Percentiles rank a stretch among this genome's conserved stretches.
Conservation (phyloP, 1,140 invertebrate genomes). For the Adoxophyes honmai region DNA sequence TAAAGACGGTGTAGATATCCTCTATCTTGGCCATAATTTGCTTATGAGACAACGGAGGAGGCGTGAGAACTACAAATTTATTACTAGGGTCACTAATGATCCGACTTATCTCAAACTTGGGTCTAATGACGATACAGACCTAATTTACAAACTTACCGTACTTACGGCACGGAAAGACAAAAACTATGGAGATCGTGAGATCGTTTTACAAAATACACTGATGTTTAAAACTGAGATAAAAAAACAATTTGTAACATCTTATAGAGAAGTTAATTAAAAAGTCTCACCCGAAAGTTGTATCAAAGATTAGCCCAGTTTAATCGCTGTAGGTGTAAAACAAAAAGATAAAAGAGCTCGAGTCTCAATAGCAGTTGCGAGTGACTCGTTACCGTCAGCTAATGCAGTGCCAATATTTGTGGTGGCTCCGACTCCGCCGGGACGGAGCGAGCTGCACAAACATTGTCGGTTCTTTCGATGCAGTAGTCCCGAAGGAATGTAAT, state of each 20-base stretch:
- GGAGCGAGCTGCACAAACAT: slow-evolving; percentile 45
- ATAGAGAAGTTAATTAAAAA: no score
- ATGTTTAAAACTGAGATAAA: no score
- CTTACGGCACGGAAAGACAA: background rate
- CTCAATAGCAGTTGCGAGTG: slow-evolving; percentile 43
- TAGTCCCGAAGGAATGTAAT: background rate
- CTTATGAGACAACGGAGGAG: background rate
- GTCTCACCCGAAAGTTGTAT: no score
- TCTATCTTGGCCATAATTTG: background rate
- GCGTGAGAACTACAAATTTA: slow-evolving; percentile 11
- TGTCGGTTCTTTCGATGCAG: slow-evolving; percentile 24
- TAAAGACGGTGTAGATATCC: no score
- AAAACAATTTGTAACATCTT: no score
- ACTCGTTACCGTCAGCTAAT: slow-evolving; percentile 54
- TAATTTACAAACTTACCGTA: slow-evolving; percentile 4
- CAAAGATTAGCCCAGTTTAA: background rate
- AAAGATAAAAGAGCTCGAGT: slow-evolving; percentile 25
- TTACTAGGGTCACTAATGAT: slow-evolving; percentile 11
- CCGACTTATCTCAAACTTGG: slow-evolving; percentile 12
- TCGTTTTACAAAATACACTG: no score
- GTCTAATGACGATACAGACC: background rate
- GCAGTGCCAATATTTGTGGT: slow-evolving; percentile 63
- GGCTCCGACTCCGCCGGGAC: slow-evolving; percentile 40
- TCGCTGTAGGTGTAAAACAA: slow-evolving; percentile 17
- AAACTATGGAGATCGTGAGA: no score